phyloP scores from a whole-genome alignment of 2,113 vertebrate genomes.

The Pluvianellus socialis region DNA sequence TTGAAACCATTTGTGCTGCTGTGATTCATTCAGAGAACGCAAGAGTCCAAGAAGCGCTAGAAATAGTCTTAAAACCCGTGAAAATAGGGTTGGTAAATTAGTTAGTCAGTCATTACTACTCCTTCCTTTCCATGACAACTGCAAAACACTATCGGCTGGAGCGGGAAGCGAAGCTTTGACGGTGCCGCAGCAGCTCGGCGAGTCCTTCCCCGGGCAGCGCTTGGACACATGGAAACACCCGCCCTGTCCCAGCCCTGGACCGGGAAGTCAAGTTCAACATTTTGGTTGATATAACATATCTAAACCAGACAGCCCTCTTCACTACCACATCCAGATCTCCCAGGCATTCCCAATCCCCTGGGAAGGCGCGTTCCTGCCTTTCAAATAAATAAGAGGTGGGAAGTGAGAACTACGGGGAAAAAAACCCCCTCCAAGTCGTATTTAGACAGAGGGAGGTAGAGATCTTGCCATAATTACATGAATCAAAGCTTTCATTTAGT shows the following conservation, averaged over 20 bases:
- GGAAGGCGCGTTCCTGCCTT: not conserved
- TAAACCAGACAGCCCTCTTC: not conserved
- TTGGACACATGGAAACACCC: no score
- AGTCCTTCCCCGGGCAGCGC: accelerated
- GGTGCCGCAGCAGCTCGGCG: no score
- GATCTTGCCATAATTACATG: constrained; percentile 29
- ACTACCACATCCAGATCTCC: not conserved
- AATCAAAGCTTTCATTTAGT: constrained; percentile 59
- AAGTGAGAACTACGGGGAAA: not conserved
- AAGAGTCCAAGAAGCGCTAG: not conserved
- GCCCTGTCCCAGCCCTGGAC: not conserved
- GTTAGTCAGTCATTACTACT: not conserved
- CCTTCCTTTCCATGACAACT: not conserved
- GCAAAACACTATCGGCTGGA: accelerated
- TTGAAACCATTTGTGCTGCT: not conserved
- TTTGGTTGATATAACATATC: accelerated
- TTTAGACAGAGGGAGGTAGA: constrained; percentile 8
- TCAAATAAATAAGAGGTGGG: not conserved
- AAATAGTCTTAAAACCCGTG: not conserved
- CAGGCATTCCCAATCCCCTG: not conserved
- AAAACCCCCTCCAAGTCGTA: not conserved
- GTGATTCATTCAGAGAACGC: not conserved
- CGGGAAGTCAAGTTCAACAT: accelerated
- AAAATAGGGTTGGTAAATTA: not conserved
- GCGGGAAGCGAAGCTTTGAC: accelerated